phyloP scores from a whole-genome alignment of 64 coral and sea anemone genomes.

The Montipora efflorescens region DNA sequence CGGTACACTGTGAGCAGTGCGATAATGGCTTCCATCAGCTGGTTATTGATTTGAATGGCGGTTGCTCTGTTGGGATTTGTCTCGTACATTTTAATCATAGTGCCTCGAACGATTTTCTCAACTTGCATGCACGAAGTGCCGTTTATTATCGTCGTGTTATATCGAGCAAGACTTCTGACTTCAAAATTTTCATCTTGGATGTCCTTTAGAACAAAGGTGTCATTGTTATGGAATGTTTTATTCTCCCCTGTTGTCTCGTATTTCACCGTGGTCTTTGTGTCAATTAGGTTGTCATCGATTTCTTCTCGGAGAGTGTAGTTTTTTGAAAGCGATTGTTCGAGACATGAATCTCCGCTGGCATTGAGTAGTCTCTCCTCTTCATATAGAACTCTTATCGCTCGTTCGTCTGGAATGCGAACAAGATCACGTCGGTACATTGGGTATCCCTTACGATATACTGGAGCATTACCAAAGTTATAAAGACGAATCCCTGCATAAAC shows the following conservation, averaged over 20 bases:
- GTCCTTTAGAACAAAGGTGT: background rate
- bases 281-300: background rate
- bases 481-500: background rate
- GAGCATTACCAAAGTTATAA: background rate
- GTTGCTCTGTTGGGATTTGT: conserved; percentile 31
- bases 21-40: background rate
- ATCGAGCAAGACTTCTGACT: conserved; percentile 4
- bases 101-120: background rate
- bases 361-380: background rate
- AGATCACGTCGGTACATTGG: background rate
- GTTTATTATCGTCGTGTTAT: background rate
- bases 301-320: background rate
- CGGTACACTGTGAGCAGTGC: background rate
- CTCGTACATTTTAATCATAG: conserved; percentile 32
- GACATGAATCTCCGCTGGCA: background rate
- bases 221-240: background rate
- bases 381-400: background rate
- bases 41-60: background rate
- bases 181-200: conserved; percentile 17
- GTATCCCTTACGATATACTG: background rate
- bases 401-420: background rate
- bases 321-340: background rate
- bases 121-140: conserved; percentile 28
- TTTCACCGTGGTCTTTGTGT: background rate
- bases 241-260: background rate